Conservation (phyloP, 2,888 invertebrate species). For the Eutolmus rufibarbis region DNA sequence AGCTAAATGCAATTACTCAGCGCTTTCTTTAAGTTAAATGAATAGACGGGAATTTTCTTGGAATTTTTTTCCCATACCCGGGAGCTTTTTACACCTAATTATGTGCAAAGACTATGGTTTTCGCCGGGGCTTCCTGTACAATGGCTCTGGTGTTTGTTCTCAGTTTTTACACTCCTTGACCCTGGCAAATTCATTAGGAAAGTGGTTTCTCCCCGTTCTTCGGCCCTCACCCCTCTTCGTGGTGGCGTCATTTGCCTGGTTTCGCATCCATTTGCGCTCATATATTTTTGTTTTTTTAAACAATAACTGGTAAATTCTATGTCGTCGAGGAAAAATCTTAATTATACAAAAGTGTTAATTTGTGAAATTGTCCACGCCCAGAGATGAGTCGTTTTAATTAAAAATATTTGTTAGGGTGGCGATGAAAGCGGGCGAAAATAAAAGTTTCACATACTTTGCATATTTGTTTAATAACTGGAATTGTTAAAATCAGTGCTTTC, state of each 20-base stretch:
- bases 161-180: slow-evolving; percentile 23
- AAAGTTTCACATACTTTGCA: no score
- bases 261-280: neutral
- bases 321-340: neutral
- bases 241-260: neutral
- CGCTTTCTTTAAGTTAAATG: slow-evolving; percentile 41
- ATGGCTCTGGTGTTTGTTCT: slow-evolving; percentile 20
- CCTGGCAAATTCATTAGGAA: slow-evolving; percentile 34
- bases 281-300: neutral
- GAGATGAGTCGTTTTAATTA: neutral
- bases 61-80: slow-evolving; percentile 5
- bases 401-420: neutral
- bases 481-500: no score
- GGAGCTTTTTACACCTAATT: slow-evolving; percentile 39
- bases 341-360: slow-evolving; percentile 35
- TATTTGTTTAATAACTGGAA: no score
- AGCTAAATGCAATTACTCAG: slow-evolving; percentile 41
- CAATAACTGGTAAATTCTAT: neutral
- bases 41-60: slow-evolving; percentile 28
- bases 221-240: neutral
- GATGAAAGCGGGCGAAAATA: neutral
- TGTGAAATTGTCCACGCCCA: neutral
- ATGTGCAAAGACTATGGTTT: slow-evolving; percentile 33
- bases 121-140: neutral
- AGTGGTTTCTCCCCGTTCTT: slow-evolving; percentile 4